Percentiles rank a stretch among this genome's conserved stretches.
Evolutionary conservation across 2,113 vertebrate species (phyloP).

Genomic region (Bombycilla garrulus): DNA sequence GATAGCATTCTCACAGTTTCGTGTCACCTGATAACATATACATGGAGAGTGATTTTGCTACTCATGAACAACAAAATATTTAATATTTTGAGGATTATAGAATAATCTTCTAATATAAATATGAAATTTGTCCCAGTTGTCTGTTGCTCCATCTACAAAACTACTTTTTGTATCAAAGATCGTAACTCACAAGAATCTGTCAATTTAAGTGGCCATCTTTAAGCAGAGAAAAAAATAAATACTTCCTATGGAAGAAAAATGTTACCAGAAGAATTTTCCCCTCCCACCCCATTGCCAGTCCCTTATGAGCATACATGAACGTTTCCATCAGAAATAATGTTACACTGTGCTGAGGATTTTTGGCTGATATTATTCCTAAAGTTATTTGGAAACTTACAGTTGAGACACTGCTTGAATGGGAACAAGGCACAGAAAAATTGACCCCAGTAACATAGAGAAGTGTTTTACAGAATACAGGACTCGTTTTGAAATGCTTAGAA

Average conservation of each 20-base stretch:
- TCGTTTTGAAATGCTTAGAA: background rate
- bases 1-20: background rate
- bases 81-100: background rate
- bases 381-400: background rate
- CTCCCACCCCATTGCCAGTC: fast-evolving
- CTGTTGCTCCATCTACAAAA: background rate
- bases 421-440: background rate
- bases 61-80: background rate
- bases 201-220: background rate
- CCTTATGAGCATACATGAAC: background rate
- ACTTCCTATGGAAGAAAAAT: background rate
- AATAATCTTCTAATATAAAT: background rate
- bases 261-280: background rate
- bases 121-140: background rate
- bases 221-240: background rate
- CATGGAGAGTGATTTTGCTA: background rate
- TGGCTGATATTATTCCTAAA: background rate
- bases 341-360: background rate
- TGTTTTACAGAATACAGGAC: background rate
- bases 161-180: background rate
- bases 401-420: background rate
- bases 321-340: background rate
- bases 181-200: background rate
- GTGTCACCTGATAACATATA: background rate
- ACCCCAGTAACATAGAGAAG: background rate